Evolutionary conservation across 1,140 invertebrate genomes (phyloP).

Genomic region (Orchestia grillus): DNA sequence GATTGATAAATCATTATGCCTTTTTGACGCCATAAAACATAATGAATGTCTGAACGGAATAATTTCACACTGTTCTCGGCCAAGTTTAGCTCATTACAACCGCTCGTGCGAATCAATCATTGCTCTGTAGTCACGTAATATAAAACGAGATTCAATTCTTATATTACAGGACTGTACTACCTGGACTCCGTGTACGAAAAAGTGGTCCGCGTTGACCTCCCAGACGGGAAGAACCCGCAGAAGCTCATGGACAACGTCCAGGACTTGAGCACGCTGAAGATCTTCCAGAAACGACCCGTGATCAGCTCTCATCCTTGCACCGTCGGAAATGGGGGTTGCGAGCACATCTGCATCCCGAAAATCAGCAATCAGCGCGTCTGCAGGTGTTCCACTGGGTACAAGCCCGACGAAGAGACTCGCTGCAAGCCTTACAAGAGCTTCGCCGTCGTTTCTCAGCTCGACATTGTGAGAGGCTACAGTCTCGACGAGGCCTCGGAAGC

Average conservation of each 20-base stretch:
- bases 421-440: constrained; percentile 90
- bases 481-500: constrained; percentile 88
- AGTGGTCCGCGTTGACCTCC: constrained; percentile 88
- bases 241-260: constrained; percentile 87
- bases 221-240: constrained; percentile 83
- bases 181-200: constrained; percentile 92
- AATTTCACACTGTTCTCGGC: not conserved
- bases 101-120: not conserved
- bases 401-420: constrained; percentile 79
- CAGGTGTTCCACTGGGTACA: constrained; percentile 88
- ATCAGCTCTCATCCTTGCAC: constrained; percentile 87
- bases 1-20: not conserved
- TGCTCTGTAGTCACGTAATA: not conserved
- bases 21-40: no score
- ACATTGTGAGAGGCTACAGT: constrained; percentile 89
- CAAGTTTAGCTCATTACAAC: not conserved
- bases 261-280: constrained; percentile 87
- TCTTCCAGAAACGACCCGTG: constrained; percentile 85
- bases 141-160: constrained; percentile 54
- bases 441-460: constrained; percentile 89
- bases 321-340: constrained; percentile 89
- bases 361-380: constrained; percentile 81
- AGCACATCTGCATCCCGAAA: constrained; percentile 91
- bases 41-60: not conserved
- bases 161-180: constrained; percentile 85